These are phyloP conservation scores for Pseudochaenichthys georgianus DNA, from an alignment of 2,797 vertebrate species.

Conservation along the genomic window DNA sequence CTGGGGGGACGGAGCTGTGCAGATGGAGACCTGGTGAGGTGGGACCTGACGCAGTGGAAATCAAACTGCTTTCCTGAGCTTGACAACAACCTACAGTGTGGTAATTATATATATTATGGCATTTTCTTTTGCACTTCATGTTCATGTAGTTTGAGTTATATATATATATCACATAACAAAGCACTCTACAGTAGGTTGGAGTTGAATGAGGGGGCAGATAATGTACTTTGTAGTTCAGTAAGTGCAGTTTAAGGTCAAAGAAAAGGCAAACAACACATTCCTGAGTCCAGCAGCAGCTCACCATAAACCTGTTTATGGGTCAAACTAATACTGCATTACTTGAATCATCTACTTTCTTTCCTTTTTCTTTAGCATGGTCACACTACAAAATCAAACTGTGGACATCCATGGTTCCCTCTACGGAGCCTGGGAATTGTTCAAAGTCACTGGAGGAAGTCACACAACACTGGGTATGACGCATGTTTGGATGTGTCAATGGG, in stretches of 20 bases:
- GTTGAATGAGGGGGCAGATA: slow-evolving; percentile 1
- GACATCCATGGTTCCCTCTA: slow-evolving; percentile 7
- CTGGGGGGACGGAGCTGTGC: slow-evolving; percentile 67
- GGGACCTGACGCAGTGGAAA: slow-evolving; percentile 79
- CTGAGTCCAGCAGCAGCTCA: background rate
- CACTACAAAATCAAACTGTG: slow-evolving; percentile 76
- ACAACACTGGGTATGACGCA: slow-evolving; percentile 77
- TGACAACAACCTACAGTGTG: slow-evolving; percentile 70
- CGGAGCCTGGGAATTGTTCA: slow-evolving; percentile 25
- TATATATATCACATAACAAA: background rate
- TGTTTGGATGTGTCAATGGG: rapidly evolving
- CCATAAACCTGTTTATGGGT: background rate
- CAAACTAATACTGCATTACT: background rate
- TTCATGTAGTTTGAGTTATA: background rate
- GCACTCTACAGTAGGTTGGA: background rate
- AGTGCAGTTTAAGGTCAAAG: slow-evolving; percentile 16
- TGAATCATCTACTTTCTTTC: background rate
- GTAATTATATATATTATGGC: slow-evolving; percentile 57
- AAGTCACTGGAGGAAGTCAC: slow-evolving; percentile 47
- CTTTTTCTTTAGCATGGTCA: slow-evolving; percentile 74
- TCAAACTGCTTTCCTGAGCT: slow-evolving; percentile 31
- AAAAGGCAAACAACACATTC: slow-evolving; percentile 14
- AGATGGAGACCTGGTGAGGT: slow-evolving; percentile 83
- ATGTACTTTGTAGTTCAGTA: slow-evolving; percentile 5
- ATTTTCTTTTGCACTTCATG: slow-evolving; percentile 9